Evolutionary conservation across 2,113 vertebrate species (phyloP).

Genomic region (Struthidea cinerea): DNA sequence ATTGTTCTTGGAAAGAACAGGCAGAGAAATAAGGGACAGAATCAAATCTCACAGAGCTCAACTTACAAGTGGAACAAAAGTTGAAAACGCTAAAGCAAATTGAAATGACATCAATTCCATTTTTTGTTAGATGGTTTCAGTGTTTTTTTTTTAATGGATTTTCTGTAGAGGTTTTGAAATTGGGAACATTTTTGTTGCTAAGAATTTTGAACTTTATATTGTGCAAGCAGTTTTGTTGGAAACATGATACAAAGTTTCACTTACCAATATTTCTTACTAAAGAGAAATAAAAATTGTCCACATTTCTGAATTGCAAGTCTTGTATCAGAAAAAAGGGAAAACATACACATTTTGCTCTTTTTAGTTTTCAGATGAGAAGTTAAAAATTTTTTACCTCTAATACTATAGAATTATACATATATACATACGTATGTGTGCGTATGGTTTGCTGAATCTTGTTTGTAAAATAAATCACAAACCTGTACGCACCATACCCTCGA

Average conservation of each 20-base stretch:
- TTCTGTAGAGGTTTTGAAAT: background rate
- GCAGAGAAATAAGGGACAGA: background rate
- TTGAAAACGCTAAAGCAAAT: background rate
- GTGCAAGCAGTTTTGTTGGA: background rate
- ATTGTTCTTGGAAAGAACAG: slow-evolving; percentile 33
- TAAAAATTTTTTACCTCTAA: background rate
- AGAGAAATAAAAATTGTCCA: background rate
- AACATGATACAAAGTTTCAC: background rate
- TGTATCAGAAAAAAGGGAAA: background rate
- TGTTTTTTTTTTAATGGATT: background rate
- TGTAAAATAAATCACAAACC: background rate
- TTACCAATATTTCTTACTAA: background rate
- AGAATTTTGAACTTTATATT: background rate
- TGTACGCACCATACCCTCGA: background rate
- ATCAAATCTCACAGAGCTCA: background rate
- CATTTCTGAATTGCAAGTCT: background rate
- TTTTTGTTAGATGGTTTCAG: background rate
- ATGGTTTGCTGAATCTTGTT: background rate
- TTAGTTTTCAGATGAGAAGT: background rate
- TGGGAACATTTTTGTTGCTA: background rate
- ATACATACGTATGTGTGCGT: background rate
- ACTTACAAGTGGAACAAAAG: background rate
- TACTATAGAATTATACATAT: background rate
- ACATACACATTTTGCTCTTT: background rate
- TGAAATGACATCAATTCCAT: background rate